Evolutionary conservation across 1,140 invertebrate species (phyloP), one percentile per base, ranked within the genome.

Genomic region (Drosophila novamexicana): DNA sequence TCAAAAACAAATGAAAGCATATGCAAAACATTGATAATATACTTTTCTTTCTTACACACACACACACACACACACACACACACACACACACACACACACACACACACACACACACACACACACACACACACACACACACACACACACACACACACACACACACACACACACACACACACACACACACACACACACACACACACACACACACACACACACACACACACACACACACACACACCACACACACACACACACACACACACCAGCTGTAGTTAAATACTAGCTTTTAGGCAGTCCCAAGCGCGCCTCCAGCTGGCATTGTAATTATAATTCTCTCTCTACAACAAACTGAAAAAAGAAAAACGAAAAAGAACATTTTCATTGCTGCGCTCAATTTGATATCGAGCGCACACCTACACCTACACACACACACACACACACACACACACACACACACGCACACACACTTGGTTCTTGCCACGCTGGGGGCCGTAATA

Each of bases 251-350:
- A 44, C 37, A 18, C 16, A 32, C 39, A 57, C 18, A 67, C 54
- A 32, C 39, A 44, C 37, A 18, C 16, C 40, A 39, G 29, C 14
- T 18, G 16, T 68, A 61, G 65, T 59, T 68, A 52, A 65, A 50
- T 68, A 37, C n/a, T 66, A 66, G 42, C 64, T 57, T n/a, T 49
- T 68, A 61, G 45, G 8, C n/a, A 39, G 42, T 36, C 63, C 1
- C 29, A 50, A 18, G 18, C n/a, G 29, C 49, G 49, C 5, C 12
- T 37, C 14, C 52, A 37, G 52, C 32, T 54, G 32, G 52, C 14
- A 36, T 39, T 37, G 7, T 36, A 53, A 53, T 34, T 22, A 22
- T 16, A 47, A 47, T 9, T 47, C 1, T 18, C 16, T 37, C 9
- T 37, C 36, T 5, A 47, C 18, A 9, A 2, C 7, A 18, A 18